phyloP scores from a whole-genome alignment of 2,797 vertebrate species.

The Calcarius lapponicus region DNA sequence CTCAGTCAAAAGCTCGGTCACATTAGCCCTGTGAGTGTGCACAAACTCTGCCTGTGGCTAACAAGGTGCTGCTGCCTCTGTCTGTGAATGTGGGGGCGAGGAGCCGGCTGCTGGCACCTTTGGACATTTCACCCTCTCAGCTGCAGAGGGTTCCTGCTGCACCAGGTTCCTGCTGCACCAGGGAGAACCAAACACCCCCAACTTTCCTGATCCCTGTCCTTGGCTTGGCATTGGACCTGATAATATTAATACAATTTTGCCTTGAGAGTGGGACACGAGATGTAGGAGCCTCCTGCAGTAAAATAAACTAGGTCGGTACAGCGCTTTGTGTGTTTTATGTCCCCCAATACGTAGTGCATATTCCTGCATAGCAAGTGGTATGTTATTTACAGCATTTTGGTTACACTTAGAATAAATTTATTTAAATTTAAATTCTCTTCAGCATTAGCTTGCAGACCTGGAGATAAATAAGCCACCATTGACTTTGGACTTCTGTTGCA shows the following conservation, averaged over 20 bases:
- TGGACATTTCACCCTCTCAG: accelerated
- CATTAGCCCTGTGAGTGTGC: not conserved
- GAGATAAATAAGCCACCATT: not conserved
- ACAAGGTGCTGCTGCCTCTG: not conserved
- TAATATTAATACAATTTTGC: not conserved
- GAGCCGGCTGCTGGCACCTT: accelerated
- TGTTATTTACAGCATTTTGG: not conserved
- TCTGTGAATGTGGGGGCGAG: accelerated
- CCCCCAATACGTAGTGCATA: not conserved
- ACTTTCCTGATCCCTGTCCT: not conserved
- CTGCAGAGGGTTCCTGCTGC: accelerated
- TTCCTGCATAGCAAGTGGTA: not conserved
- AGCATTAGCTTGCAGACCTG: not conserved
- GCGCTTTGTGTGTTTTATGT: not conserved
- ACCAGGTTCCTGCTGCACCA: accelerated
- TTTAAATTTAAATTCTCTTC: not conserved
- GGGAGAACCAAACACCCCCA: not conserved
- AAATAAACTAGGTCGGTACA: not conserved
- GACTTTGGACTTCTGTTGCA: not conserved
- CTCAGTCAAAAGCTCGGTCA: not conserved
- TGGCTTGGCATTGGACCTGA: not conserved
- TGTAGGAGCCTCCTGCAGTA: not conserved
- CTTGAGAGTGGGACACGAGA: not conserved
- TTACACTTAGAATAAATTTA: not conserved
- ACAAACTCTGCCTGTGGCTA: not conserved